Evolutionary conservation across 2,113 vertebrate species (phyloP).

Genomic region (Anas platyrhynchos): DNA sequence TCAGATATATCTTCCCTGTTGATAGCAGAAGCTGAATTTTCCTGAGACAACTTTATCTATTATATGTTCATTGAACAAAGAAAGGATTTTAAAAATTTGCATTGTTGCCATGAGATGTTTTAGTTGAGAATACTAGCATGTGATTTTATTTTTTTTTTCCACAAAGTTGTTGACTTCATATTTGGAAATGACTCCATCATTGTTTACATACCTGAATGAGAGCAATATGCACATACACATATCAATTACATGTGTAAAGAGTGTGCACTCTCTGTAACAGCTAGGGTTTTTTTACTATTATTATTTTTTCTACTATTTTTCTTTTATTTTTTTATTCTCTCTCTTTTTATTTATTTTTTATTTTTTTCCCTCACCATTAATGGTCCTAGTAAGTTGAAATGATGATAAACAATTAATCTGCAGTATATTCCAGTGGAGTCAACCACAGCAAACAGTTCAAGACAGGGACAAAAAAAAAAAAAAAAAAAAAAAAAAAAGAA

Average conservation of each 20-base stretch:
- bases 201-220: neutral
- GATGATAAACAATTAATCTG: neutral
- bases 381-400: neutral
- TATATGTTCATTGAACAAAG: neutral
- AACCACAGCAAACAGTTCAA: neutral
- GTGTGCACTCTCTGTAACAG: neutral
- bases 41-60: neutral
- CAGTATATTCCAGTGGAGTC: too few relatives aligned
- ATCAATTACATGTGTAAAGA: neutral
- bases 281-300: neutral
- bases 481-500: too few relatives aligned
- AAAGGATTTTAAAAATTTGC: neutral
- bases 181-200: neutral
- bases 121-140: neutral
- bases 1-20: neutral
- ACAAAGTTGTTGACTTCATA: neutral
- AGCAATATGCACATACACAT: neutral
- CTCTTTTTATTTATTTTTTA: too few relatives aligned
- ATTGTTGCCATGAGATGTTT: neutral
- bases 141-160: neutral
- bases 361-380: too few relatives aligned
- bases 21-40: neutral
- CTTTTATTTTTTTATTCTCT: too few relatives aligned
- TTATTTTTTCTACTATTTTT: too few relatives aligned
- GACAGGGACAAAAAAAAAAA: neutral